Percentiles rank a stretch among this genome's conserved stretches.
Evolutionary conservation across 2,797 vertebrate species (phyloP).

Genomic region (Tiaroga cobitis): DNA sequence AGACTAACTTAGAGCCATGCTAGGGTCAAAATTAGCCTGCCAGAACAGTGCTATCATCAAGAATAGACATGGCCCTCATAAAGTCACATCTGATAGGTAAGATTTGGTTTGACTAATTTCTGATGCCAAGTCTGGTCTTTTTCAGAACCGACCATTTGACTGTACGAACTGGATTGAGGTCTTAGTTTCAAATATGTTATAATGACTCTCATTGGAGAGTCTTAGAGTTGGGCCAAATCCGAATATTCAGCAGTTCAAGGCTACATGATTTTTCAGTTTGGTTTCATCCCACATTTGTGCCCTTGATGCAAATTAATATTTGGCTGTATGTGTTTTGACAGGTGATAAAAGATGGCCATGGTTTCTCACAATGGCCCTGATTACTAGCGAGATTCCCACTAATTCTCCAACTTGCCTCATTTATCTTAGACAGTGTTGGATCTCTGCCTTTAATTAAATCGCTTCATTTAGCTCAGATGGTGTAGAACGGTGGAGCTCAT

Average conservation of each 20-base stretch:
- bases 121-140: conserved; percentile 4
- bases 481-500: neutral
- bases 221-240: neutral
- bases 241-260: conserved; percentile 39
- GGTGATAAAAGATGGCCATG: conserved; percentile 31
- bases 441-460: conserved; percentile 41
- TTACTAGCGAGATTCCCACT: conserved; percentile 36
- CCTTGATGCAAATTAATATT: conserved; percentile 41
- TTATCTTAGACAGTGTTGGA: conserved; percentile 37
- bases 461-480: neutral
- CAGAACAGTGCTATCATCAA: neutral
- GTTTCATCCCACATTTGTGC: conserved; percentile 33
- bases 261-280: conserved; percentile 21
- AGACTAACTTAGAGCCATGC: conserved; percentile 12
- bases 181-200: neutral
- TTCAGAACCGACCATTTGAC: neutral
- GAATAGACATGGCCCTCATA: neutral
- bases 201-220: neutral
- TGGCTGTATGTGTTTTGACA: conserved; percentile 43
- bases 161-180: neutral
- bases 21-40: neutral
- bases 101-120: neutral
- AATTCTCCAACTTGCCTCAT: conserved; percentile 23
- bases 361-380: conserved; percentile 41
- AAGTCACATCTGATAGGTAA: conserved; percentile 3